Evolutionary conservation across 2,113 vertebrate genomes (phyloP), one percentile per base, ranked within the genome.

Genomic region (Urocolius indicus): DNA sequence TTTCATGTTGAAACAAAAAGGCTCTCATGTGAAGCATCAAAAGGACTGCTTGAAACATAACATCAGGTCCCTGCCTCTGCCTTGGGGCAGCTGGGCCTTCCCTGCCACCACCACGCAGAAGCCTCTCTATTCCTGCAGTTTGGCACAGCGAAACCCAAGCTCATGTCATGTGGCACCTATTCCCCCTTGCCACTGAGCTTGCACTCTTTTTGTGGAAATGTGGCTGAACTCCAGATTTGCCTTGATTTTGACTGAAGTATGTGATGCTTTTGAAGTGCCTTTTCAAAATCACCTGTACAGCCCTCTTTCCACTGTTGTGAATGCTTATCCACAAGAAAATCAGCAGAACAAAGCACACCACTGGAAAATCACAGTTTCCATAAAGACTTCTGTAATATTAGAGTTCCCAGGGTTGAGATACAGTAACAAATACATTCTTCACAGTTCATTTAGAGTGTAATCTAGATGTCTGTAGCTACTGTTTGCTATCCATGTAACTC

Each of bases 381-480:
- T 52, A 16, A 52, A 45, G 24, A 62, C 34, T 83, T 45, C 30
- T 72, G 30, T 30, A 23, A 61, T 30, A 9, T n/a, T 30, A 41
- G 52, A 36, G 13, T 48, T 82, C 38, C 34, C 21, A 82, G 51
- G 38, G 88, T 69, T 76, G 54, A 92, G 78, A 85, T 89, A 65
- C 85, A 87, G 27, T 95, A 89, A 94, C 67, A 61, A 94, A 94
- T 76, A 80, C 62, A 72, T 86, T 51, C 76, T 26, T 59, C 22
- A 57, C 4, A 18, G 20, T 93, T 45, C 85, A 96, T 95, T 95
- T 96, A 95, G 36, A 85, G 46, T 52, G 46, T 52, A 52, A 19
- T 52, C 52, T 30, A 22, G 16, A 6, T 23, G 36, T 19, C 34
- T 58, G 81, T 63, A 91, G 65, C 91, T 92, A 89, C 49, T 82